Conservation (phyloP, 1,140 invertebrate species). For the Lasioglossum baleicum region DNA sequence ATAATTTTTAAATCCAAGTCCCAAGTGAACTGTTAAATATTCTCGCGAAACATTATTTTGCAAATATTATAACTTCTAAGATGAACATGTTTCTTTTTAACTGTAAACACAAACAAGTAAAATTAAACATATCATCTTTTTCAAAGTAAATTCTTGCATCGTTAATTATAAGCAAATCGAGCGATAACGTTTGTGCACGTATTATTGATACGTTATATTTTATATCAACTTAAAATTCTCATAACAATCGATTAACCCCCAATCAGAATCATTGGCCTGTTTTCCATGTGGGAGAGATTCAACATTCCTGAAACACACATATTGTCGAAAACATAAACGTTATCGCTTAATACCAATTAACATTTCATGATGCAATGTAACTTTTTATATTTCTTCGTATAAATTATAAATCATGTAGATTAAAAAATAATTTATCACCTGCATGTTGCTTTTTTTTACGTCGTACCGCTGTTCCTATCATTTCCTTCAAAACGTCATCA, state of each 20-base stretch:
- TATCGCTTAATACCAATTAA: too few relatives aligned
- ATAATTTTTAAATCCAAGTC: conserved; percentile 5
- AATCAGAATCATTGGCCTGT: conserved; percentile 99
- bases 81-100: conserved; percentile 29
- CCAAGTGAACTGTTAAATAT: too few relatives aligned
- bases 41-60: not conserved
- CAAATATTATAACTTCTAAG: too few relatives aligned
- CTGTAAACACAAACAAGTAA: conserved; percentile 44
- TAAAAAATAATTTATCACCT: too few relatives aligned
- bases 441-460: conserved; percentile 96
- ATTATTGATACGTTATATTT: too few relatives aligned
- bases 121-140: conserved; percentile 49
- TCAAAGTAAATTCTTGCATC: too few relatives aligned
- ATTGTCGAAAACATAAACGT: conserved; percentile 52
- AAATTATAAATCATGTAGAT: conserved; percentile 61
- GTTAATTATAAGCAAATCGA: too few relatives aligned
- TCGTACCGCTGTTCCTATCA: conserved; percentile 89
- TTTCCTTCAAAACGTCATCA: conserved; percentile 86
- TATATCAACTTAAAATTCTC: too few relatives aligned
- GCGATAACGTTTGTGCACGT: too few relatives aligned
- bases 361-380: too few relatives aligned
- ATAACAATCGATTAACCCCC: conserved; percentile 89
- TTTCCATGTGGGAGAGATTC: conserved; percentile 95
- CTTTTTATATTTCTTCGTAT: too few relatives aligned
- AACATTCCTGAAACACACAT: conserved; percentile 92